These are phyloP conservation scores for Nibea coibor DNA, from an alignment of 2,113 vertebrate species.

Conservation along the genomic window DNA sequence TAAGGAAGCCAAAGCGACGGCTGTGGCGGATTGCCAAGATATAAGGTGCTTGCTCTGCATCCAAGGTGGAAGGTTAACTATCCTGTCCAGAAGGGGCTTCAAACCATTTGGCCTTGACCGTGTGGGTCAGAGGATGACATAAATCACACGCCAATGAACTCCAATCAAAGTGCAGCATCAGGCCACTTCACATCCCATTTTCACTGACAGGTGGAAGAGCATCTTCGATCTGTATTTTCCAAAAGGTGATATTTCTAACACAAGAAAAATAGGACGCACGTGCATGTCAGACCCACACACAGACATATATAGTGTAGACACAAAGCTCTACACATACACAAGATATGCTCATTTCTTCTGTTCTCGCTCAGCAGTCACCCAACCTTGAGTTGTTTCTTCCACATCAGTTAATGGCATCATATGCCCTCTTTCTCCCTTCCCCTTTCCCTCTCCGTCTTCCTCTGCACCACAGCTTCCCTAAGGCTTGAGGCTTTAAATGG, in stretches of 20 bases:
- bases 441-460: conserved; percentile 22
- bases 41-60: conserved; percentile 43
- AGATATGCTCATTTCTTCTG: conserved; percentile 27
- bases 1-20: conserved; percentile 50
- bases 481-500: conserved; percentile 52
- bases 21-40: conserved; percentile 54
- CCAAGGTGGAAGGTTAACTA: conserved; percentile 66
- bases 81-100: conserved; percentile 57
- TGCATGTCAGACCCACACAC: not conserved
- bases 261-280: not conserved
- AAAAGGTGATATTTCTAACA: conserved; percentile 27
- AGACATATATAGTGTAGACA: not conserved
- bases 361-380: conserved; percentile 51
- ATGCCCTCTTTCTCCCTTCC: conserved; percentile 4
- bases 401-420: conserved; percentile 58
- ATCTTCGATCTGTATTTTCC: conserved; percentile 32
- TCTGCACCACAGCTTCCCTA: conserved; percentile 38
- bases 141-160: conserved; percentile 67
- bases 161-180: conserved; percentile 46
- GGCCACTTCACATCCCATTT: conserved; percentile 56
- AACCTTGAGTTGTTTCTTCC: conserved; percentile 70
- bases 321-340: not conserved
- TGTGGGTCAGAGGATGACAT: conserved; percentile 65
- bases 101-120: conserved; percentile 62
- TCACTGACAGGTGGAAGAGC: conserved; percentile 39